Percentiles rank a stretch among this genome's conserved stretches.
Conservation (phyloP, 2,888 invertebrate genomes). For the Dugesia japonica region DNA sequence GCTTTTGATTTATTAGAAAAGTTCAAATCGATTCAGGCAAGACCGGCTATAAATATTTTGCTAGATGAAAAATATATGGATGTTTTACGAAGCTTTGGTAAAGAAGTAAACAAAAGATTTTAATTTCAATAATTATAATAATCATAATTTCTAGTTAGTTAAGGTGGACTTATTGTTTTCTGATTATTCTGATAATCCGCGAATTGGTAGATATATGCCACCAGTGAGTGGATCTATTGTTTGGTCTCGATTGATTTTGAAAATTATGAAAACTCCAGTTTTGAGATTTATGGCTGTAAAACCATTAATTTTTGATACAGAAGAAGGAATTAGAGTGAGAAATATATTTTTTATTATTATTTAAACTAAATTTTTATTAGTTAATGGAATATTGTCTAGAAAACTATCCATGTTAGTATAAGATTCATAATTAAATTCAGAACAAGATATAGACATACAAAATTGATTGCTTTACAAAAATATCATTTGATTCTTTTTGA, state of each 20-base stretch:
- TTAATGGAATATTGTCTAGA: too few relatives aligned
- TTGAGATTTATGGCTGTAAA: conserved; percentile 30
- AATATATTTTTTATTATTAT: not conserved
- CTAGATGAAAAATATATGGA: conserved; percentile 67
- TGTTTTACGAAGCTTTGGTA: conserved; percentile 9
- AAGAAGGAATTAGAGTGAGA: not conserved
- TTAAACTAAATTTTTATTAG: too few relatives aligned
- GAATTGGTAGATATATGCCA: conserved; percentile 22
- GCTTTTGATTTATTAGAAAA: conserved; percentile 64
- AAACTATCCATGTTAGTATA: too few relatives aligned
- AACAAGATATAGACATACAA: too few relatives aligned
- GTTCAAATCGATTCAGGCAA: conserved; percentile 63
- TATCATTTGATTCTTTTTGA: too few relatives aligned
- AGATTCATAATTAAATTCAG: too few relatives aligned
- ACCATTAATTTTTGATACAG: conserved; percentile 3
- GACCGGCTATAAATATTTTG: conserved; percentile 59
- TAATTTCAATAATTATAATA: not conserved
- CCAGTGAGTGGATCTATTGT: conserved; percentile 32
- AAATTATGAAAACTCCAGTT: conserved; percentile 31
- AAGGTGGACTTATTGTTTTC: not conserved
- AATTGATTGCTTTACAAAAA: too few relatives aligned
- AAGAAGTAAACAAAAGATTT: not conserved
- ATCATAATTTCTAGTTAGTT: not conserved
- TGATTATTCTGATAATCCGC: not conserved
- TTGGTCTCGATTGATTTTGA: conserved; percentile 31